A percentile compares a stretch with the other conserved stretches of the same genome.
These are phyloP conservation scores for Campopleginae sp. DNA, from an alignment of 2,888 invertebrate species.

Conservation along the genomic window DNA sequence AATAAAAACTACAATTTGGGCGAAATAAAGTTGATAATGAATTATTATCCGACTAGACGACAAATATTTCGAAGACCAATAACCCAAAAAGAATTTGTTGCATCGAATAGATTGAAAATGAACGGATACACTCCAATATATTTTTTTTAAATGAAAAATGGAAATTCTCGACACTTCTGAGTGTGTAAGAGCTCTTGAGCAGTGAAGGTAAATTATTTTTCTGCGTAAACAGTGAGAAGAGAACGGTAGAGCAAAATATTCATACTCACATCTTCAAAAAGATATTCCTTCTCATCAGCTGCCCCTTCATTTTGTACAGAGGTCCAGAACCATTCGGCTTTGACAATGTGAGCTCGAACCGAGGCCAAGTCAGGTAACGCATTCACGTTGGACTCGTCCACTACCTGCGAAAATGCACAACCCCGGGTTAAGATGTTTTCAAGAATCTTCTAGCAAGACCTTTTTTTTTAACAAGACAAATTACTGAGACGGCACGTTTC, in stretches of 20 bases:
- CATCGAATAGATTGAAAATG: background rate
- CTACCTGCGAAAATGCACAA: constrained; percentile 87
- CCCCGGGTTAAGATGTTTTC: constrained; percentile 11
- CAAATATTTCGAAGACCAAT: background rate
- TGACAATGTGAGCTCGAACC: constrained; percentile 90
- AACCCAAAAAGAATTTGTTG: background rate
- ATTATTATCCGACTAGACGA: background rate
- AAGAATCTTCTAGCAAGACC: background rate
- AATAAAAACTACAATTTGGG: background rate
- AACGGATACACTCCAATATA: too few relatives aligned
- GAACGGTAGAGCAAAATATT: background rate
- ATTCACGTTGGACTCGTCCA: constrained; percentile 91
- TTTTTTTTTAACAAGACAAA: constrained; percentile 37
- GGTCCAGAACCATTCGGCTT: constrained; percentile 99
- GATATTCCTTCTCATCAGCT: constrained; percentile 95
- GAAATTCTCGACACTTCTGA: background rate
- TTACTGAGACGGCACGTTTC: constrained; percentile 54
- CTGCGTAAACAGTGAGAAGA: background rate
- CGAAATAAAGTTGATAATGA: background rate
- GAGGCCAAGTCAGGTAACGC: constrained; percentile 90
- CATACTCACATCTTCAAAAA: constrained; percentile 92
- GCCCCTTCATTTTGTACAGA: constrained; percentile 98
- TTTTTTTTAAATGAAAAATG: background rate
- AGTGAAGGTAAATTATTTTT: background rate
- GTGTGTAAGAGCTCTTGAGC: background rate